These are phyloP conservation scores for Panurus biarmicus DNA, from an alignment of 2,113 vertebrate genomes.

Conservation along the genomic window DNA sequence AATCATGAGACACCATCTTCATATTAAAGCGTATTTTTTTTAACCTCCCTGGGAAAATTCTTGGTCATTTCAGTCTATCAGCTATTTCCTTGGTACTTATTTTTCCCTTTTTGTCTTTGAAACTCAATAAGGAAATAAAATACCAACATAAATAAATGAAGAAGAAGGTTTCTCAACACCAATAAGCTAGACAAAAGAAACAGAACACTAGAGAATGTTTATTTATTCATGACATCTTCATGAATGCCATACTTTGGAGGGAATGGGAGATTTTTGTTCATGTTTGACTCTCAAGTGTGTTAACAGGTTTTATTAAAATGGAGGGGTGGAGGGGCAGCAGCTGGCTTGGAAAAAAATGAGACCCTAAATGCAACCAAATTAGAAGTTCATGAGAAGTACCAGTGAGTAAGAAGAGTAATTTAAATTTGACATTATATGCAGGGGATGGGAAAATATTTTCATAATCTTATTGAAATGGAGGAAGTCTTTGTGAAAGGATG, in stretches of 20 bases:
- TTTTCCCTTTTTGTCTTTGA: constrained; percentile 61
- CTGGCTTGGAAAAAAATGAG: neutral
- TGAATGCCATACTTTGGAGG: constrained; percentile 35
- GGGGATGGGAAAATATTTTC: neutral
- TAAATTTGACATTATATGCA: neutral
- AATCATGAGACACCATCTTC: neutral
- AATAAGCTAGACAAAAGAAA: constrained; percentile 71
- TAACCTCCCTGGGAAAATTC: neutral
- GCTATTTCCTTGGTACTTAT: constrained; percentile 31
- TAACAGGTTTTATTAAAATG: constrained; percentile 23
- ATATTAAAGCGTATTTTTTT: neutral
- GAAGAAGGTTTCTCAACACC: constrained; percentile 61
- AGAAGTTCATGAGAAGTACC: neutral
- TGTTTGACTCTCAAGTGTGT: neutral
- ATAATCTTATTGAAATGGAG: neutral
- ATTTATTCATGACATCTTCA: constrained; percentile 72
- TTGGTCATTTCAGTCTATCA: neutral
- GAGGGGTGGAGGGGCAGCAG: neutral
- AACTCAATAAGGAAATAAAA: constrained; percentile 71
- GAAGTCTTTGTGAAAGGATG: neutral
- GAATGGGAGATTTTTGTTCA: constrained; percentile 25
- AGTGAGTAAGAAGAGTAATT: neutral
- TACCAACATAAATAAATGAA: constrained; percentile 76
- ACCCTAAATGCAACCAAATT: neutral
- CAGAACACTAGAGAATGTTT: constrained; percentile 62